A percentile compares a stretch with the other conserved stretches of the same genome.
phyloP scores from a whole-genome alignment of 2,797 vertebrate species.

The Hapalemur alaotrensis region DNA sequence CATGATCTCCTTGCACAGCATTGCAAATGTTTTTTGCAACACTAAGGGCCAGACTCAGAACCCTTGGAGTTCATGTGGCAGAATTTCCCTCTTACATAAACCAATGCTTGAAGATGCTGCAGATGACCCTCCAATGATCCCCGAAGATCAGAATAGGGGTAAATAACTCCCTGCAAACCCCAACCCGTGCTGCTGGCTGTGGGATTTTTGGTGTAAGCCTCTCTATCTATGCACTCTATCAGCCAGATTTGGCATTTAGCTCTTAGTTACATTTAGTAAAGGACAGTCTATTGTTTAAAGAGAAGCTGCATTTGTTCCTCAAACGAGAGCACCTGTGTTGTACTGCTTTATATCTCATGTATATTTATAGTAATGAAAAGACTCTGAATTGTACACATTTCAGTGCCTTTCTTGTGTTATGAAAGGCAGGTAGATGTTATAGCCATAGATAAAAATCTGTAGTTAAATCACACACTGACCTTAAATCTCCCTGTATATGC shows the following conservation, averaged over 20 bases:
- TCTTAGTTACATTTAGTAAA: constrained; percentile 54
- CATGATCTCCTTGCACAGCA: constrained; percentile 80
- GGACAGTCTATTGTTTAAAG: constrained; percentile 68
- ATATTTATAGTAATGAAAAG: constrained; percentile 74
- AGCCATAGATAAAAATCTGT: constrained; percentile 71
- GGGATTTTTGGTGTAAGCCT: constrained; percentile 61
- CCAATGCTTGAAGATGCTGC: constrained; percentile 77
- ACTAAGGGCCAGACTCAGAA: constrained; percentile 73
- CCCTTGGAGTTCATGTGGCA: constrained; percentile 74
- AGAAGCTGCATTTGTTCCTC: constrained; percentile 69
- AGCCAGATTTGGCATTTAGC: constrained; percentile 60
- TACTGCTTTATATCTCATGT: constrained; percentile 59
- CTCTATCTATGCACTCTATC: constrained; percentile 72
- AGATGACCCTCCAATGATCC: constrained; percentile 58
- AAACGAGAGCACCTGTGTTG: constrained; percentile 68
- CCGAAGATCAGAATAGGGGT: constrained; percentile 47
- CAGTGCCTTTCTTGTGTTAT: constrained; percentile 65
- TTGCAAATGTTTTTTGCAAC: constrained; percentile 60
- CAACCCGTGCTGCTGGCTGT: constrained; percentile 65
- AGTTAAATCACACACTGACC: constrained; percentile 74
- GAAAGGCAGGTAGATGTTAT: constrained; percentile 73
- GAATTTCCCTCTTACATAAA: constrained; percentile 66
- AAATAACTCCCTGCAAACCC: constrained; percentile 44
- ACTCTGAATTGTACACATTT: constrained; percentile 68
- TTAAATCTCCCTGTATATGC: constrained; percentile 36